Evolutionary conservation across 2,888 invertebrate species (phyloP), one percentile per base, ranked within the genome.

Genomic region (Ferrisia virgata): DNA sequence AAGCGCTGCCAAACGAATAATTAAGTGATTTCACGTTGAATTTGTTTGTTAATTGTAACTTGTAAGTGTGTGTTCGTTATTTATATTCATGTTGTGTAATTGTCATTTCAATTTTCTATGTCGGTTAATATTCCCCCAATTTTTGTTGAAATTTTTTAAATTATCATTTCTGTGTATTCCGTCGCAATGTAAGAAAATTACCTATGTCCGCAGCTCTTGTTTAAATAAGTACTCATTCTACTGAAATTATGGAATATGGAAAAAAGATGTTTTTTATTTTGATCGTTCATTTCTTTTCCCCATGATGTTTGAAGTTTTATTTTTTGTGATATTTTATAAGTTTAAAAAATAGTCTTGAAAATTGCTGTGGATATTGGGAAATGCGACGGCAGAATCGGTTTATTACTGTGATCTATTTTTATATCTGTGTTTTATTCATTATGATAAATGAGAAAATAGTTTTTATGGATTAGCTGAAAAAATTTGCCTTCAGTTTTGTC

Each of bases 1-100:
- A 33, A 83, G 83, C 72, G 83, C 83, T n/a, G 6, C 72, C 5
- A 83, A 76, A 83, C 36, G 76, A 83, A 83, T 69, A 8, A 82
- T 69, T 69, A 82, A 82, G 40, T 69, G 64, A 82, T 69, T 33
- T 58, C 33, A 53, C 0, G n/a, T 22, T 81, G 36, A 53, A 28
- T 15, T 11, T 81, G 11, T 47, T 58, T 81, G 28, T 43, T 43
- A 43, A 43, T 11, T 39, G 39, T 39, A 11, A 36, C 8, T 53
- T 28, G 5, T 28, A 15, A 28, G 28, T 64, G 64, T 64, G 64
- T 64, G 64, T 64, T 64, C 64, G 53, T 64, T 64, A 28, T 64
- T 28, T 18, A 18, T 64, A 28, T 28, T 64, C 28, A 4, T 64
- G 28, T 64, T 64, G 15, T 28, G 64, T 64, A 31, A 64, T 15